Evolutionary conservation across 64 coral and sea anemone species (phyloP), one percentile per base, ranked within the genome.

Genomic region (Dendrophyllia cribrosa): DNA sequence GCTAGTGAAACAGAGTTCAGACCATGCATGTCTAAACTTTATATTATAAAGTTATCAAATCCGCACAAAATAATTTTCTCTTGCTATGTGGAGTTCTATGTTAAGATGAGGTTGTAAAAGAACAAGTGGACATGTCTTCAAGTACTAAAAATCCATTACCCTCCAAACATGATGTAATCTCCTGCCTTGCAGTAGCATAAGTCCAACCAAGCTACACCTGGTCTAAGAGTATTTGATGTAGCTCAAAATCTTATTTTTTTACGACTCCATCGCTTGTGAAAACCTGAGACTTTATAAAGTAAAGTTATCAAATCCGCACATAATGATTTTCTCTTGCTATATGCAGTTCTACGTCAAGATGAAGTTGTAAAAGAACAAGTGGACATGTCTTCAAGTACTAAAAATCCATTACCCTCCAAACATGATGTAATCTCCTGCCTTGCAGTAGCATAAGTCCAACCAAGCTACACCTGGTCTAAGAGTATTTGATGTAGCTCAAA

Each of bases 371-470:
- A 58, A 51, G 59, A 69, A 61, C 22, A 55, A 15, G 73, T 20
- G 4, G 59, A 58, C 21, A 50, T 69, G 84, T n/a, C 59, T n/a
- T 11, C 23, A 21, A 51, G 25, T 67, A 26, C 12, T n/a, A 49
- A 64, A 84, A 84, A 47, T 50, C 45, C 80, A 4, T 69, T 91
- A 73, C 97, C 97, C 20, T 69, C 86, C 20, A 99, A 96, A 66
- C 97, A 99, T 78, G 97, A 99, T 56, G 66, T 99, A 5, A 93
- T 99, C 24, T 88, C 63, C 11, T 93, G 94, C 70, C 91, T 99
- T 60, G 95, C 91, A 10, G 91, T 99, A 3, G 94, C 91, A n/a
- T n/a, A 34, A 34, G 34, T 1, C 34, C 34, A 34, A 34, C 34
- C 34, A 34, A 34, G 34, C 34, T 34, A 34, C 34, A 34, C 34